Evolutionary conservation across 2,888 invertebrate species (phyloP), one percentile per base, ranked within the genome.

Genomic region (Ecliptopera silaceata): DNA sequence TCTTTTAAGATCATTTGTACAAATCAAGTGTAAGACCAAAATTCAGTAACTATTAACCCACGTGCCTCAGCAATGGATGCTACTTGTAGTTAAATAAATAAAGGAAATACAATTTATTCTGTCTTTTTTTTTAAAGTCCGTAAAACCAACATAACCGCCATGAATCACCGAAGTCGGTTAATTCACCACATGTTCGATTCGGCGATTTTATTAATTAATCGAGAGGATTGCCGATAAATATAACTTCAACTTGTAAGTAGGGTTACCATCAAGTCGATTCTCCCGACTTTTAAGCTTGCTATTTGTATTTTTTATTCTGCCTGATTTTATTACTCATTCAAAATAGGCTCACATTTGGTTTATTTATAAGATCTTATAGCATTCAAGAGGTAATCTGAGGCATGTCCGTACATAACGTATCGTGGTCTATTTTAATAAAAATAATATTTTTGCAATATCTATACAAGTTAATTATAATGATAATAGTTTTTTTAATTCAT

Each of bases 181-280:
- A 64, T 46, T 64, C 66, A 17, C 59, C 51, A 54, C 64, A 50
- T 66, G 64, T 61, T 61, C 61, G 48, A 61, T 66, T 65, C 68
- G 63, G 56, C 63, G 65, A 63, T 64, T 56, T 63, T 61, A 64
- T 68, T 66, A 66, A 68, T 68, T 66, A 65, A 64, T 61, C 63
- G 59, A 61, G 54, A 36, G 46, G 36, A 63, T 63, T 44, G 55
- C 60, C 63, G 55, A 66, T 68, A 66, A 66, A 66, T 64, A 64
- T 56, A 29, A 36, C 36, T 36, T 15, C 54, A 29, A 36, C 36
- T 36, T 15, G 15, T 31, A 15, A 36, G 15, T 15, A 15, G 15
- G 8, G 15, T 31, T 31, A 31, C 31, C 31, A 31, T 31, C 15
- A 15, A 15, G 15, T 8, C 15, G 15, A 36, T 36, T 15, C 10